Base-by-base conservation (phyloP, 2,888 invertebrate species). In the Drosophila nigritarsus region DNA sequence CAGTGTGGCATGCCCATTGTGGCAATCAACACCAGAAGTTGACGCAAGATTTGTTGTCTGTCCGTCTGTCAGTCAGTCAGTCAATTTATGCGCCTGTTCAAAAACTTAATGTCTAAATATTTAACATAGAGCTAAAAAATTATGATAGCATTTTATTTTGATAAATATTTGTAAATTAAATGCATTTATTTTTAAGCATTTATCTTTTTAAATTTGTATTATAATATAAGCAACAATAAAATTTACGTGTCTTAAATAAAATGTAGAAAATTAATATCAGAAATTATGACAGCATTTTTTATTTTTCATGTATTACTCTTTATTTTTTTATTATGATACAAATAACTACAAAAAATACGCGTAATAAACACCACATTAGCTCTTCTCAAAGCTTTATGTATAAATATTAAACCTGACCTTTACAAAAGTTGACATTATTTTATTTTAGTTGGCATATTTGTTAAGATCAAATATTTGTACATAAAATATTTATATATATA, bases 1-100 rank as follows among this genome's bases (percentile, higher is more conserved):
- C 69, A 65, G 20, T 60, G 50, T 62, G 53, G 66, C 62, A 58
- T 84, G 82, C 81, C 84, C 87, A 84, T 73, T 82, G 85, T 74
- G 85, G 84, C 85, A 84, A 87, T 85, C 85, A 85, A 82, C 85
- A 83, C 82, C 85, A 85, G 87, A 87, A 82, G 83, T 78, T 79
- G 79, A 70, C 68, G 72, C 84, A 87, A 85, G 84, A 86, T 85
- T 86, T 86, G 87, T 86, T 71, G 75, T n/a, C 53, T 15, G 24
- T 50, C 36, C 20, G 36, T 32, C 30, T 3, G 34, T 51, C 65
- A 20, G 45, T 65, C 55, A 49, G 40, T 38, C 61, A 51, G 62
- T 42, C 71, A 67, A 45, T 69, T 65, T 42, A 67, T 65, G 32
- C 42, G 71, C 55, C 40, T 18, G 38, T 68, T 72, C 36, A 40